Evolutionary conservation across 2,888 invertebrate genomes (phyloP).

Genomic region (Trichogramma dendrolimi): DNA sequence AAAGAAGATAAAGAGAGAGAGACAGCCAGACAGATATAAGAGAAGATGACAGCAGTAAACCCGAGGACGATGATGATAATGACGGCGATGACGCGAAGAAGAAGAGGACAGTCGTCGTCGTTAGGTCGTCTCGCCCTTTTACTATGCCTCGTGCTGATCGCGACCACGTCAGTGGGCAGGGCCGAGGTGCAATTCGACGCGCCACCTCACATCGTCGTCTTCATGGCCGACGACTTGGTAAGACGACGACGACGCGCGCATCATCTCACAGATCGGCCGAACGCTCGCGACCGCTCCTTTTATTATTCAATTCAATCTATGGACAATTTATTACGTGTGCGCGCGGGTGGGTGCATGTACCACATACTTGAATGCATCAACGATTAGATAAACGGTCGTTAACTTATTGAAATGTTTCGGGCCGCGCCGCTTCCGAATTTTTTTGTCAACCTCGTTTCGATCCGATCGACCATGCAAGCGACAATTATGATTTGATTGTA

Average conservation of each 20-base stretch:
- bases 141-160: constrained; percentile 1
- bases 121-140: neutral
- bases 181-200: constrained; percentile 35
- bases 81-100: neutral
- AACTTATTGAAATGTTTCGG: too few species aligned
- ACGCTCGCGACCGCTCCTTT: too few species aligned
- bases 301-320: too few species aligned
- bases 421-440: too few species aligned
- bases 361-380: too few species aligned
- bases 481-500: too few species aligned
- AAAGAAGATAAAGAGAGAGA: neutral
- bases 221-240: constrained; percentile 60
- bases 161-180: constrained; percentile 4
- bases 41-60: neutral
- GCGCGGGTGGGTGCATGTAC: too few species aligned
- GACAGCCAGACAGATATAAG: neutral
- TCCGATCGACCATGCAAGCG: too few species aligned
- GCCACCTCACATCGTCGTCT: constrained; percentile 56
- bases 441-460: too few species aligned
- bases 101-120: neutral
- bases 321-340: too few species aligned
- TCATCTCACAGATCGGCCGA: neutral
- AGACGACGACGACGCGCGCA: constrained; percentile 33
- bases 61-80: neutral
- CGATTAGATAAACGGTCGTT: too few species aligned